Evolutionary conservation across 1,140 invertebrate species (phyloP), one percentile per base, ranked within the genome.

Genomic region (Chrysomallon squamiferum): DNA sequence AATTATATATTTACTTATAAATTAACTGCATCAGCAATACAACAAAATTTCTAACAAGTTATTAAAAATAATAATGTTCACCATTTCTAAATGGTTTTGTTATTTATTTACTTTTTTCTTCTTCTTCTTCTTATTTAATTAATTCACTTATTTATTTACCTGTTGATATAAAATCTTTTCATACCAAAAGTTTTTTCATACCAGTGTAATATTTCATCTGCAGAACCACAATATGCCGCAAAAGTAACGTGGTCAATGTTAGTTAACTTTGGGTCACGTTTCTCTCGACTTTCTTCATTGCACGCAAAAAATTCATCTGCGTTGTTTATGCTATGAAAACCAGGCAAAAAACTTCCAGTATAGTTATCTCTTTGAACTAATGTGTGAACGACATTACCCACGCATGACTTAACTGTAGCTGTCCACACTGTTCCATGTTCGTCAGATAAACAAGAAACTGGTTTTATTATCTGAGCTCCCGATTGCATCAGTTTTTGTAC

Each of bases 221-320:
- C 83, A 61, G 84, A 74, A 7, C 87, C 87, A 62, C 69, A 68
- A 27, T 74, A 54, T 62, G 83, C 86, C 2, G 84, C 86, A 64
- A 85, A 81, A 7, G 87, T 84, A 0, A 88, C 76, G 75, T 89
- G 88, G 71, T 89, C 88, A 68, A 88, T 74, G 69, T 86, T 80
- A 15, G 79, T 77, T 32, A 74, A 57, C 30, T 66, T 29, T 3
- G 45, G 5, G 13, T 60, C 47, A 47, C 15, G 22, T 15, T 41
- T 20, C 35, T 20, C 50, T 15, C n/a, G 45, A 60, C 29, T 15
- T 2, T 11, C 4, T 13, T 47, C 45, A 38, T 58, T n/a, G 32
- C 20, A 7, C 33, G 18, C 56, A 60, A 64, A 56, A 15, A 47
- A n/a, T 5, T 62, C 9, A 15, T 52, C 11, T 27, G 38, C 47